These are phyloP conservation scores for Gallinago nigripennis DNA, from an alignment of 2,797 vertebrate species.

Conservation along the genomic window DNA sequence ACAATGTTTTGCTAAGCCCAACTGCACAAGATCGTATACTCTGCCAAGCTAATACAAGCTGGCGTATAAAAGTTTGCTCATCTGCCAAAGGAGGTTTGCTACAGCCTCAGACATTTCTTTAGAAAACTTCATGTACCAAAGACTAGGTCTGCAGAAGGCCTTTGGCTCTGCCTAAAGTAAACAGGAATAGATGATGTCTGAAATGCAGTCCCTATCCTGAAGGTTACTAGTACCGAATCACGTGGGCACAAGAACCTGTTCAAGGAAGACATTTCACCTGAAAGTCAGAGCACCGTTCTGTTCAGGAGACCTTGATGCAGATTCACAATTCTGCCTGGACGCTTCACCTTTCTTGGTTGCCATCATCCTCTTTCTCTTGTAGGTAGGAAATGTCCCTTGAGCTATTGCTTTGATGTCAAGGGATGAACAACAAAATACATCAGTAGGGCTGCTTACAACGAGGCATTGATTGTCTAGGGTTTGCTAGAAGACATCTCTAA, in stretches of 20 bases:
- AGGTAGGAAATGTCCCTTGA: neutral
- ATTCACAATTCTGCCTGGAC: neutral
- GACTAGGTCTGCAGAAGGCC: neutral
- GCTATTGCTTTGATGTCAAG: neutral
- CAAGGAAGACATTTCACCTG: neutral
- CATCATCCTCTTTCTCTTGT: neutral
- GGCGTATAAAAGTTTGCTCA: neutral
- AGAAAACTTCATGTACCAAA: neutral
- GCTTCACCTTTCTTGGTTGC: neutral
- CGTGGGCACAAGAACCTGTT: accelerated
- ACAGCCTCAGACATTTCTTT: neutral
- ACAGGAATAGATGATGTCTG: neutral
- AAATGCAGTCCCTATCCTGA: neutral
- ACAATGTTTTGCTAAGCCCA: neutral
- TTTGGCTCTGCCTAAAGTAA: neutral
- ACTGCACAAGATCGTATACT: neutral
- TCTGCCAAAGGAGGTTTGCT: neutral
- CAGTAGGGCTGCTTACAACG: neutral
- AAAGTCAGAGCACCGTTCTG: neutral
- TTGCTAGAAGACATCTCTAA: neutral
- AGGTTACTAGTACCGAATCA: neutral
- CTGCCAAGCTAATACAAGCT: neutral
- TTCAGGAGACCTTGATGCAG: neutral
- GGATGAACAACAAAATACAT: neutral
- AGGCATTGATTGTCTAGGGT: neutral